Evolutionary conservation across 2,888 invertebrate genomes (phyloP).

Genomic region (Acanthacorydalis orientalis): DNA sequence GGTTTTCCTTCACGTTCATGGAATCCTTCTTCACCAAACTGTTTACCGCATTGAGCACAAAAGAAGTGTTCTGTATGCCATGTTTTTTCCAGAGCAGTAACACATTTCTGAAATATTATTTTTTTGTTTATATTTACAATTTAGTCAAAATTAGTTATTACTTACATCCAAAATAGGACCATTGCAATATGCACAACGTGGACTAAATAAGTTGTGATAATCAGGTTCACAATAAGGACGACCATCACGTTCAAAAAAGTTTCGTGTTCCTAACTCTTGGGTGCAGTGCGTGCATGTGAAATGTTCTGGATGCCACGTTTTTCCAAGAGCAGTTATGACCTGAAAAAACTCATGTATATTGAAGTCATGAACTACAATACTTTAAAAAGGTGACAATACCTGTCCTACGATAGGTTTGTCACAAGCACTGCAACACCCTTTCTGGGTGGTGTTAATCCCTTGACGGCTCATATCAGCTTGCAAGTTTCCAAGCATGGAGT

Average conservation of each 20-base stretch:
- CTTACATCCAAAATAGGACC: constrained; percentile 96
- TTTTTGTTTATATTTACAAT: background rate
- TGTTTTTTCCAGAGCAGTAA: constrained; percentile 91
- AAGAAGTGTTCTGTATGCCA: constrained; percentile 99
- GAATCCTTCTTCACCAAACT: constrained; percentile 95
- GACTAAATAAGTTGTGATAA: constrained; percentile 97
- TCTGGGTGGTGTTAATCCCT: constrained; percentile 96
- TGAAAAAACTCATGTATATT: constrained; percentile 16
- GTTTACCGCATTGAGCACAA: constrained; percentile 93
- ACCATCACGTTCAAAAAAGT: constrained; percentile 96
- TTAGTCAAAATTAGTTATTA: constrained; percentile 9
- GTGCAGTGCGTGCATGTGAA: constrained; percentile 96
- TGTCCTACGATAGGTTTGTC: constrained; percentile 98
- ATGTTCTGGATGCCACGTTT: constrained; percentile 99
- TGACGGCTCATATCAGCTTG: constrained; percentile 97
- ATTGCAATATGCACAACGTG: constrained; percentile 96
- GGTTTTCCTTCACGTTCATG: constrained; percentile 93
- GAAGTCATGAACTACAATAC: background rate
- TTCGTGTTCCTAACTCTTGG: constrained; percentile 89
- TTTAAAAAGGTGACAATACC: constrained; percentile 26
- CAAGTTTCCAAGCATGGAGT: constrained; percentile 78
- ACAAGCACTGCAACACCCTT: constrained; percentile 98
- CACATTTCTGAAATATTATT: constrained; percentile 67
- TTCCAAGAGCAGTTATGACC: constrained; percentile 91
- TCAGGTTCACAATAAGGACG: constrained; percentile 96